phyloP scores from a whole-genome alignment of 2,797 vertebrate genomes.

The Pitangus sulphuratus region DNA sequence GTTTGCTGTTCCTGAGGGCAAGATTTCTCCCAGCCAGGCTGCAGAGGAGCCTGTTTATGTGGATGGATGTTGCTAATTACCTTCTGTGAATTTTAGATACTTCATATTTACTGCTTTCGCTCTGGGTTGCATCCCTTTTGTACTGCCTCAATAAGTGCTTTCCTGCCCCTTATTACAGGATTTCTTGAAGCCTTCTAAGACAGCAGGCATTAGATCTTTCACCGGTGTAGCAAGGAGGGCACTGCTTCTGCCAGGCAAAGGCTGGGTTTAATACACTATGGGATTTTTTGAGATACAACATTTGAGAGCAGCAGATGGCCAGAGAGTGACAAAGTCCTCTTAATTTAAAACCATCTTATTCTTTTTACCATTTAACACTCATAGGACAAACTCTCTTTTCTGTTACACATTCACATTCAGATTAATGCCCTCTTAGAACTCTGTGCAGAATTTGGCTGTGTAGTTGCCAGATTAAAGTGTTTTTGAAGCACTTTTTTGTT shows the following conservation, averaged over 20 bases:
- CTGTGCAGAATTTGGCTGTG: not conserved
- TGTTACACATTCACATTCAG: not conserved
- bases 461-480: not conserved
- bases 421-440: not conserved
- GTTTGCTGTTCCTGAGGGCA: not conserved
- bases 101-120: not conserved
- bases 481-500: not conserved
- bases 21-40: not conserved
- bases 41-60: not conserved
- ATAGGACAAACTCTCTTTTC: not conserved
- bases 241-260: not conserved
- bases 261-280: not conserved
- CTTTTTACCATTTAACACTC: not conserved
- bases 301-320: slow-evolving; percentile 1
- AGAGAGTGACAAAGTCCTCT: not conserved
- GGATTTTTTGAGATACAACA: not conserved
- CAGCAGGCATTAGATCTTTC: not conserved
- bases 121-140: not conserved
- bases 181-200: not conserved
- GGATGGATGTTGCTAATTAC: not conserved
- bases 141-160: not conserved
- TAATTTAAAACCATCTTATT: not conserved
- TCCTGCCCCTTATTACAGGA: not conserved
- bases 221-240: not conserved
- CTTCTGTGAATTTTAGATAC: not conserved